Conservation (phyloP, 1,140 invertebrate species). For the Pristionchus pacificus region DNA sequence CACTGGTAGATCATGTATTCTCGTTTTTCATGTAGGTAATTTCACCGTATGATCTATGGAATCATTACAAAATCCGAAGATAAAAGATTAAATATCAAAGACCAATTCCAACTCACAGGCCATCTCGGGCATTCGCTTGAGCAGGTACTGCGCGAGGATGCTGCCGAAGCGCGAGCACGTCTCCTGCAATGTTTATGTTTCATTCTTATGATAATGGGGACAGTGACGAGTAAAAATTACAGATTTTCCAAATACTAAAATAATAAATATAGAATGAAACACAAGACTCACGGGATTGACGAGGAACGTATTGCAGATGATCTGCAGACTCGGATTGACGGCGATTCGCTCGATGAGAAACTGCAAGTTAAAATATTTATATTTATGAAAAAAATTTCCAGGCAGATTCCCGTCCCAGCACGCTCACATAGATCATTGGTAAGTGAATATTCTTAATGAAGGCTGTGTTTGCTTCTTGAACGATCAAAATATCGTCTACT, state of each 20-base stretch:
- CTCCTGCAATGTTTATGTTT: no score
- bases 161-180: constrained; percentile 12
- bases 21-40: no score
- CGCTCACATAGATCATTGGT: no score
- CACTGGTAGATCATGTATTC: no score
- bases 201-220: constrained; percentile 13
- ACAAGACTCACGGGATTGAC: constrained; percentile 9
- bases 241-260: constrained; percentile 13
- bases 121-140: constrained; percentile 12
- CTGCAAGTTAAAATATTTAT: neutral
- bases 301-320: neutral
- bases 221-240: constrained; percentile 14
- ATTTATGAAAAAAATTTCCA: no score
- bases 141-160: constrained; percentile 26
- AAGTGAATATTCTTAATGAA: no score
- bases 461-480: no score
- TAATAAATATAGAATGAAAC: constrained; percentile 17
- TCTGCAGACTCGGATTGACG: constrained; percentile 1
- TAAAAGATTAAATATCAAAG: no score
- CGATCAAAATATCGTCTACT: no score
- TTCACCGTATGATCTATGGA: no score
- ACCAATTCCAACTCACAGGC: constrained; percentile 20
- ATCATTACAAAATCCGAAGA: no score
- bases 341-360: constrained; percentile 28
- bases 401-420: no score